Evolutionary conservation across 2,113 vertebrate genomes (phyloP).

Genomic region (Sinocyclocheilus maitianheensis): DNA sequence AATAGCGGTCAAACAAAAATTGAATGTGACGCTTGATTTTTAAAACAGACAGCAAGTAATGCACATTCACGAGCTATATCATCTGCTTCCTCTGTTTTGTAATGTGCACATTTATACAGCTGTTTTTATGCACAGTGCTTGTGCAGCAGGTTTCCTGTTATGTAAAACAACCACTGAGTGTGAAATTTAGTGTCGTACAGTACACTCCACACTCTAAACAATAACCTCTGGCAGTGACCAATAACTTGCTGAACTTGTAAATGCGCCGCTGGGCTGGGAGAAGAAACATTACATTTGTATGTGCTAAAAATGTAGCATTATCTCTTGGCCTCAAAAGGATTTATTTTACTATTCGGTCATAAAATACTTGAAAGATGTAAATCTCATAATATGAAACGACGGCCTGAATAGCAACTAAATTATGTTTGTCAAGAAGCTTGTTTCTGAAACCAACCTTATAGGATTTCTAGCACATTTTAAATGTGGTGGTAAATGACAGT

Average conservation of each 20-base stretch:
- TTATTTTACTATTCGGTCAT: neutral
- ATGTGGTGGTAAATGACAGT: neutral
- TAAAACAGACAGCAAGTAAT: constrained; percentile 36
- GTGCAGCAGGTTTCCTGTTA: constrained; percentile 44
- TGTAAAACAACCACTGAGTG: constrained; percentile 35
- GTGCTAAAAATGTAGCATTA: constrained; percentile 1
- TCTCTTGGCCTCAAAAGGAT: constrained; percentile 10
- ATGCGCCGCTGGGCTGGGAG: neutral
- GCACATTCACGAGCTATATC: constrained; percentile 42
- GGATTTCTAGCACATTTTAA: constrained; percentile 2
- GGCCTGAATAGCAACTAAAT: neutral
- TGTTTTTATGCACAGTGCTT: constrained; percentile 63
- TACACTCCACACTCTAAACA: neutral
- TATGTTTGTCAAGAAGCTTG: neutral
- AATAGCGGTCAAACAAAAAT: constrained; percentile 65
- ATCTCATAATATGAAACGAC: neutral
- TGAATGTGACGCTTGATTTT: constrained; percentile 63
- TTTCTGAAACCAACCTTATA: constrained; percentile 4
- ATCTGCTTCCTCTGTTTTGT: constrained; percentile 72
- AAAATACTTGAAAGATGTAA: neutral
- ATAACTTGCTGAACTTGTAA: neutral
- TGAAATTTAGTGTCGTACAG: constrained; percentile 32
- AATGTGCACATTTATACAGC: constrained; percentile 70
- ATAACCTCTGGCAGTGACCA: neutral
- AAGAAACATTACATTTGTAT: neutral